phyloP scores from a whole-genome alignment of 2,797 vertebrate species.

The Chelon labrosus region DNA sequence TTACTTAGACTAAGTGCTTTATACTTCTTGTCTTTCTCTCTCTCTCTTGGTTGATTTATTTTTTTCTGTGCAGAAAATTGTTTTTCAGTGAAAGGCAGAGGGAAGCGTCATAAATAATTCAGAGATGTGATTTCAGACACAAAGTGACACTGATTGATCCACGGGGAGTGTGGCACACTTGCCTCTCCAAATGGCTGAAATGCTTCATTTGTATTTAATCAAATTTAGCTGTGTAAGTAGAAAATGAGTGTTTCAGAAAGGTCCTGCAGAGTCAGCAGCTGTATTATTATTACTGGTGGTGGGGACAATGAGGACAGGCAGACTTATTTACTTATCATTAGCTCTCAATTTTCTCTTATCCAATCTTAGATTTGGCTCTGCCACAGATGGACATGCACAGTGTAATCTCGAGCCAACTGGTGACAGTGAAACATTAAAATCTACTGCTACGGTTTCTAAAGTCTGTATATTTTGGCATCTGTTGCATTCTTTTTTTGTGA shows the following conservation, averaged over 20 bases:
- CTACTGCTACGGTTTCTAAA: no score
- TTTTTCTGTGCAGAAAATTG: constrained; percentile 17
- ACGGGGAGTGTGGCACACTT: background rate
- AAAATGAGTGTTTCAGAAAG: background rate
- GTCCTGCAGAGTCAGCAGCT: background rate
- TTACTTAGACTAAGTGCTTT: constrained; percentile 66
- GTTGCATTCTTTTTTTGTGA: background rate
- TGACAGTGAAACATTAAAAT: no score
- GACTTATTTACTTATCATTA: background rate
- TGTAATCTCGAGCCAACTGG: no score
- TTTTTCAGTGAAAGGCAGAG: constrained; percentile 26
- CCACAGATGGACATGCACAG: no score
- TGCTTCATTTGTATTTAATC: background rate
- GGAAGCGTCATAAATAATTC: constrained; percentile 44
- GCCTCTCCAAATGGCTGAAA: background rate
- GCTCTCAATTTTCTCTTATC: background rate
- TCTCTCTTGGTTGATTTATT: constrained; percentile 8
- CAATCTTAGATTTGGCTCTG: background rate
- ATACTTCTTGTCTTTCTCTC: constrained; percentile 33
- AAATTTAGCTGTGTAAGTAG: background rate
- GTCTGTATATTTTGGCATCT: background rate
- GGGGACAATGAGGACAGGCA: background rate
- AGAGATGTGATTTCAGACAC: constrained; percentile 10
- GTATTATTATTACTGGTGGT: background rate
- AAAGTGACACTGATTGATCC: constrained; percentile 10